Conservation (phyloP, 2,113 vertebrate species). For the Amblyornis subalaris region DNA sequence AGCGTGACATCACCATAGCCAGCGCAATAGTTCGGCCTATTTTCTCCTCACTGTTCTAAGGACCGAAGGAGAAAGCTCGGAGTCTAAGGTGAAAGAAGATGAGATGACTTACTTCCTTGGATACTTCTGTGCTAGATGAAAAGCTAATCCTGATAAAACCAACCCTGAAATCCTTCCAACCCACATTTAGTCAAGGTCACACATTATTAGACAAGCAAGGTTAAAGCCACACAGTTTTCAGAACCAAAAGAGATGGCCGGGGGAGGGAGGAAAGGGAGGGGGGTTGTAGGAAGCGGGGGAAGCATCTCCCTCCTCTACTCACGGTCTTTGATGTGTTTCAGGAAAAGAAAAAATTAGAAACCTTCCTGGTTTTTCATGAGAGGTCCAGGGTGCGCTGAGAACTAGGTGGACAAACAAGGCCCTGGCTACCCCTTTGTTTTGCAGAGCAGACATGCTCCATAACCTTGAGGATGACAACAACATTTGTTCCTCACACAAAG, state of each 20-base stretch:
- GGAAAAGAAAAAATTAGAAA: conserved; percentile 46
- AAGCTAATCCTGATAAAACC: conserved; percentile 75
- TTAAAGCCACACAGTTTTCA: conserved; percentile 61
- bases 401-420: conserved; percentile 25
- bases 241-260: neutral
- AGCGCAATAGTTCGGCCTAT: conserved; percentile 46
- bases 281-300: neutral
- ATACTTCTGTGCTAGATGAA: conserved; percentile 70
- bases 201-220: conserved; percentile 61
- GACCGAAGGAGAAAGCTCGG: conserved; percentile 62
- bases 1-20: conserved; percentile 23
- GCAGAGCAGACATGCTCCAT: conserved; percentile 35
- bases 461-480: conserved; percentile 66
- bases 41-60: conserved; percentile 53
- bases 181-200: conserved; percentile 67
- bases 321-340: conserved; percentile 51
- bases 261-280: neutral
- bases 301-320: conserved; percentile 39
- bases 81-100: conserved; percentile 68
- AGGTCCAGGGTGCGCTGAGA: conserved; percentile 25
- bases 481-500: conserved; percentile 69
- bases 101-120: conserved; percentile 63
- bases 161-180: conserved; percentile 74
- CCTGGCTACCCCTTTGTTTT: conserved; percentile 38
- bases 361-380: conserved; percentile 35